Conservation (phyloP, 2,113 vertebrate species). For the Paratilapia polleni region DNA sequence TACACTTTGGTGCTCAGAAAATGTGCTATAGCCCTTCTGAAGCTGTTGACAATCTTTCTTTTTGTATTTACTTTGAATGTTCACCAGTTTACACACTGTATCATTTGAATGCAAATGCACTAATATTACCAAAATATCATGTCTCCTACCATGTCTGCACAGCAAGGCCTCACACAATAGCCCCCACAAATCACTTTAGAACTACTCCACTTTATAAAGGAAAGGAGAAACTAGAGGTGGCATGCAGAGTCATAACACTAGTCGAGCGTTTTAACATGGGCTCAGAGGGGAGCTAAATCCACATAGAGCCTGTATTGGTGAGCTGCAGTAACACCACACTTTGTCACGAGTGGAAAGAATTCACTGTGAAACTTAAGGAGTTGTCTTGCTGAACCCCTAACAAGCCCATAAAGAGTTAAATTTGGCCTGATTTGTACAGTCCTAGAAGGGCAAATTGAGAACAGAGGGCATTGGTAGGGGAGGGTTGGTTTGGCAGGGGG, state of each 20-base stretch:
- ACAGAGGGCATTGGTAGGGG: constrained; percentile 65
- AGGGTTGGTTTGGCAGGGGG: constrained; percentile 63
- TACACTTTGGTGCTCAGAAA: background rate
- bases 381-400: constrained; percentile 68
- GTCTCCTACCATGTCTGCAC: constrained; percentile 2
- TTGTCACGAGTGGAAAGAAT: constrained; percentile 64
- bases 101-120: constrained; percentile 18
- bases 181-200: constrained; percentile 15
- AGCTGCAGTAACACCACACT: constrained; percentile 14
- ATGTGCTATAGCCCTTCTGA: background rate
- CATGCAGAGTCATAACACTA: constrained; percentile 42
- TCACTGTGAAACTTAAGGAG: constrained; percentile 74
- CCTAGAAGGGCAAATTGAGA: constrained; percentile 82
- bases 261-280: constrained; percentile 44
- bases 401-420: constrained; percentile 86
- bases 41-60: background rate
- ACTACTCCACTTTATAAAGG: constrained; percentile 16
- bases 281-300: constrained; percentile 62
- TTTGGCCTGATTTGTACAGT: constrained; percentile 85
- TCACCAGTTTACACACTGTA: constrained; percentile 27
- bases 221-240: constrained; percentile 40
- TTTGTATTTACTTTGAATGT: constrained; percentile 16
- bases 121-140: constrained; percentile 13
- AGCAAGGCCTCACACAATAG: constrained; percentile 8
- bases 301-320: constrained; percentile 44